These are phyloP conservation scores for Mystacornis crossleyi DNA, from an alignment of 2,113 vertebrate genomes.

Conservation along the genomic window DNA sequence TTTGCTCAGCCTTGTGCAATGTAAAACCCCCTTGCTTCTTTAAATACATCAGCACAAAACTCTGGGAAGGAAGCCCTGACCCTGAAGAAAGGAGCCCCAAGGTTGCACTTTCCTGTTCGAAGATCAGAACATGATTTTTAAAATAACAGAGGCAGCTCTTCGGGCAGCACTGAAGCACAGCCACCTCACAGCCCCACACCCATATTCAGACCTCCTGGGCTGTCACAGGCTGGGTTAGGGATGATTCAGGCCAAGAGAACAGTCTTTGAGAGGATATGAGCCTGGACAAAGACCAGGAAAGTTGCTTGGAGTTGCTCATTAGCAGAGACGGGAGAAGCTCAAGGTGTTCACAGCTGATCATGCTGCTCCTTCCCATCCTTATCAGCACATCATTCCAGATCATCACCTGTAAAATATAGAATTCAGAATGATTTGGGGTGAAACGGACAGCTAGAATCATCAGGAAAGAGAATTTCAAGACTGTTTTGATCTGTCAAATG, in stretches of 20 bases:
- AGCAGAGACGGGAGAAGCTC: not conserved
- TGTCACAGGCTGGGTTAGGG: not conserved
- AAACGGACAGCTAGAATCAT: not conserved
- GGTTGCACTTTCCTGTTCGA: not conserved
- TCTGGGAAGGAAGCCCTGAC: not conserved
- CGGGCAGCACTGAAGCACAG: not conserved
- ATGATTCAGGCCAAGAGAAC: not conserved
- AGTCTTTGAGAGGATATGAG: not conserved
- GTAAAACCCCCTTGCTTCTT: not conserved
- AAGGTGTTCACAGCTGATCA: not conserved
- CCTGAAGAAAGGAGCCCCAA: not conserved
- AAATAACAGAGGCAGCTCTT: not conserved
- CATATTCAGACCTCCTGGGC: not conserved
- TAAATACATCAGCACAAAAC: not conserved
- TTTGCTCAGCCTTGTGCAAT: not conserved
- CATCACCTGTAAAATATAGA: not conserved
- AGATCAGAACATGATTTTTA: not conserved
- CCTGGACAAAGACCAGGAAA: not conserved
- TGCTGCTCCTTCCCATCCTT: not conserved
- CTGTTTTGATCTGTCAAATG: not conserved
- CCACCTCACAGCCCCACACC: not conserved
- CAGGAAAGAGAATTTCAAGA: not conserved
- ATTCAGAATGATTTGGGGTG: not conserved
- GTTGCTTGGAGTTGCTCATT: not conserved
- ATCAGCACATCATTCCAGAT: not conserved